Base-by-base conservation (phyloP, 2,888 invertebrate species). In the Lordiphosa fenestrarum region DNA sequence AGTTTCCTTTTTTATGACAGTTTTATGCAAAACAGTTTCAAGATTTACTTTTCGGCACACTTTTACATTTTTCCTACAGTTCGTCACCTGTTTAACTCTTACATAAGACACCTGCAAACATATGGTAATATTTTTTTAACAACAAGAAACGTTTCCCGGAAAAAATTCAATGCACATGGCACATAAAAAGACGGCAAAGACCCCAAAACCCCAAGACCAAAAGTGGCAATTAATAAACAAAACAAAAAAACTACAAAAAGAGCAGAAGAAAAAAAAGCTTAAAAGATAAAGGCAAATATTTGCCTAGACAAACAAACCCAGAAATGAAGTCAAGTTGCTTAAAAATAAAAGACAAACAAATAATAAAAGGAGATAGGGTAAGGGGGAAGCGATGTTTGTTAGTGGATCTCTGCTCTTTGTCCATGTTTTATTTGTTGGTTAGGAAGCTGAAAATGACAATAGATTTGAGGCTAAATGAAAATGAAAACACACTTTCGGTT, bases 211-310 rank as follows among this genome's bases (percentile, higher is more conserved):
- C 39, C 37, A 46, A 64, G 52, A 54, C 52, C 51, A 61, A 52
- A 69, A 53, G 39, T 57, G 58, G 62, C 73, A 69, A 80, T 80
- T 76, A 80, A 72, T 64, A 66, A 54, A 66, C 82, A 63, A 55
- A 55, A 44, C 23, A 44, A 44, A 44, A 42, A 42, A 42, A 42
- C 15, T 6, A 38, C 15, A 56, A 35, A 36, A 46, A 42, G 39
- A 21, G 25, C 37, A 59, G 69, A 36, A 30, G 41, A 59, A 53
- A 46, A 54, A 69, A 6, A 38, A 23, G 44, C 33, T 60, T 39
- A 58, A 53, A 64, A 71, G 66, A 66, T 64, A 66, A 64, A 68
- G 55, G 46, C 73, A 76, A 76, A 76, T 84, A 76, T 76, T 76
- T 84, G 82, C 54, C 53, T 55, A 65, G 41, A 61, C 69, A 64